phyloP scores from a whole-genome alignment of 1,140 invertebrate genomes.

The Pogonognathellus flavescens region DNA sequence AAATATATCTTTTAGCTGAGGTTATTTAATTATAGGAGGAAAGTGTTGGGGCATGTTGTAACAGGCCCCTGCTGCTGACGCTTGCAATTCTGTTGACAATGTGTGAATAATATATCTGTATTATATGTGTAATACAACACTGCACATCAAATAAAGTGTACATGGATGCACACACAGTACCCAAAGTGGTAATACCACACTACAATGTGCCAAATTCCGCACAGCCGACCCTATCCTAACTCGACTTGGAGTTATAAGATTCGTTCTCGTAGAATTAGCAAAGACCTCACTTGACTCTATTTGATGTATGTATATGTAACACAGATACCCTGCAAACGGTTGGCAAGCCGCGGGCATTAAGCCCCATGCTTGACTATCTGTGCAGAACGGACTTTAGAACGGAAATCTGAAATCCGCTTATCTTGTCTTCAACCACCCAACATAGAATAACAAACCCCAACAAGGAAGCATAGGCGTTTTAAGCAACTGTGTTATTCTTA shows the following conservation, averaged over 20 bases:
- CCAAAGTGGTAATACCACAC: too few relatives aligned
- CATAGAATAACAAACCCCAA: neutral
- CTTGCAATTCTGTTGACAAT: constrained; percentile 8
- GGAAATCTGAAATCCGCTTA: constrained; percentile 40
- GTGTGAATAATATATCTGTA: constrained; percentile 8
- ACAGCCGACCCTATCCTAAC: neutral
- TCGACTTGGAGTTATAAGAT: neutral
- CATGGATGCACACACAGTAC: neutral
- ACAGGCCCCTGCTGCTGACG: neutral
- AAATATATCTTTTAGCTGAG: neutral
- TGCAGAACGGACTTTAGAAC: neutral
- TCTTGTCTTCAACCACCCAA: neutral
- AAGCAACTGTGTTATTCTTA: neutral
- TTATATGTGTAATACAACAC: constrained; percentile 4
- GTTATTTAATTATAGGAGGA: constrained; percentile 20
- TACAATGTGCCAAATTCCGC: too few relatives aligned
- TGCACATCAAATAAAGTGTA: neutral
- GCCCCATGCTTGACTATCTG: neutral
- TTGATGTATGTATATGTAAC: neutral
- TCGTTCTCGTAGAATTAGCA: neutral
- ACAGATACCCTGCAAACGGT: neutral
- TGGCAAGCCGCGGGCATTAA: constrained; percentile 29
- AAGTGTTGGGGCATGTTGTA: neutral
- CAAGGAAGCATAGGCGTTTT: neutral
- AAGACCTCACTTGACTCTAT: neutral